Conservation (phyloP, 1,140 invertebrate species). For the Oryctes rhinoceros region DNA sequence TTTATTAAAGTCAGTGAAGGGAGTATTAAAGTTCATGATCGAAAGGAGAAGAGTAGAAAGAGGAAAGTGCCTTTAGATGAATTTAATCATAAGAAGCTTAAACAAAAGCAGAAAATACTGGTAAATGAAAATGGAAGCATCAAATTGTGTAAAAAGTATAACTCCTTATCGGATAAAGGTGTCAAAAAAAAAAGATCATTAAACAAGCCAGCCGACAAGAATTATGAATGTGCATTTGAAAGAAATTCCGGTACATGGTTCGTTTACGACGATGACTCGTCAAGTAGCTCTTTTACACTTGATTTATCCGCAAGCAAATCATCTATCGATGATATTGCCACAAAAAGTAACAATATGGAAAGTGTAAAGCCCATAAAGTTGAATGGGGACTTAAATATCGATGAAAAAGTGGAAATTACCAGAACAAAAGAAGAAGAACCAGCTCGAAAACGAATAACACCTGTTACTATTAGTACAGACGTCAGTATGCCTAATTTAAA, state of each 20-base stretch:
- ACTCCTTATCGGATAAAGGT: neutral
- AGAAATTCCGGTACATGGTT: slow-evolving; percentile 57
- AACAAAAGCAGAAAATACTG: neutral
- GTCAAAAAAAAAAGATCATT: slow-evolving; percentile 15
- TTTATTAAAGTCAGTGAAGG: slow-evolving; percentile 31
- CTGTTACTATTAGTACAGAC: neutral
- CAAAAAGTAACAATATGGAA: neutral
- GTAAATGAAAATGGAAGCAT: neutral
- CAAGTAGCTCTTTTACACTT: neutral
- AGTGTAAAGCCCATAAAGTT: neutral
- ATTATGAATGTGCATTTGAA: slow-evolving; percentile 45
- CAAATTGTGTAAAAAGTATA: neutral
- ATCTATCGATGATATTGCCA: neutral
- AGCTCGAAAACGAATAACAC: neutral
- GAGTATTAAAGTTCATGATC: neutral
- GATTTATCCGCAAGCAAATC: neutral
- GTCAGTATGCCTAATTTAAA: neutral
- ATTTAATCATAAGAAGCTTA: neutral
- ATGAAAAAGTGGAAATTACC: neutral
- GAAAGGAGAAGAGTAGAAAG: neutral
- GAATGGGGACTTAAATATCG: neutral
- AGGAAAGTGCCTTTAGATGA: slow-evolving; percentile 1
- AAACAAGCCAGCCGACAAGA: slow-evolving; percentile 22
- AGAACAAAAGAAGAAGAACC: neutral
- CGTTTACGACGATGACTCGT: slow-evolving; percentile 48